Conservation (phyloP, 2,113 vertebrate genomes). For the Macrotis lagotis region DNA sequence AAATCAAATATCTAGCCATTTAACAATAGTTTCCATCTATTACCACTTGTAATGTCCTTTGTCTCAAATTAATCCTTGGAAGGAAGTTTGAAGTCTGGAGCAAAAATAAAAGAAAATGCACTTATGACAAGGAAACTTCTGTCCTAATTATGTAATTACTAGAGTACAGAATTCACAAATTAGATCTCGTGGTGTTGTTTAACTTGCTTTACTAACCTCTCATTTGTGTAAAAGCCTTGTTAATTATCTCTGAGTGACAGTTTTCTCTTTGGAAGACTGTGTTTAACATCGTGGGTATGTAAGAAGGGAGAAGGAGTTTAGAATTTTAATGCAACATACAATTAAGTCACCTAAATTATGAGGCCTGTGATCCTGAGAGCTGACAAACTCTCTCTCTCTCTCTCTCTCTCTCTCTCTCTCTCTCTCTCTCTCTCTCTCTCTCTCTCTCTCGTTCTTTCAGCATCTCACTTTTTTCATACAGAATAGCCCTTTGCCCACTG, state of each 20-base stretch:
- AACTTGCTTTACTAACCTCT: conserved; percentile 68
- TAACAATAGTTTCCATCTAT: conserved; percentile 55
- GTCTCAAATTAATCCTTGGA: conserved; percentile 58
- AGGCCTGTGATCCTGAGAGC: conserved; percentile 22
- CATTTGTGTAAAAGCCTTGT: conserved; percentile 68
- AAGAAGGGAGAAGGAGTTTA: background rate
- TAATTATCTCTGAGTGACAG: conserved; percentile 66
- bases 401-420: no score
- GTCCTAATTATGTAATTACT: conserved; percentile 71
- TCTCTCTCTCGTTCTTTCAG: no score
- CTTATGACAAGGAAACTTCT: conserved; percentile 45
- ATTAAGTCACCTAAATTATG: conserved; percentile 61
- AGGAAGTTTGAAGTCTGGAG: conserved; percentile 39
- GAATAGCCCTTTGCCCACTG: background rate
- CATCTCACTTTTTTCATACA: background rate
- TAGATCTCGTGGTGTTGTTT: conserved; percentile 56
- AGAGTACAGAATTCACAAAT: conserved; percentile 69
- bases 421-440: no score
- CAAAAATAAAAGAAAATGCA: conserved; percentile 57
- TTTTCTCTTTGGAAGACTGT: conserved; percentile 52
- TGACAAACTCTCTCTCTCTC: conserved; percentile 40
- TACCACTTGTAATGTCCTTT: conserved; percentile 43
- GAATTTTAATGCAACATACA: conserved; percentile 14
- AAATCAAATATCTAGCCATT: conserved; percentile 73
- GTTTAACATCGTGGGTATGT: conserved; percentile 58